Conservation (phyloP, 1,140 invertebrate genomes). For the Nebria ingens region DNA sequence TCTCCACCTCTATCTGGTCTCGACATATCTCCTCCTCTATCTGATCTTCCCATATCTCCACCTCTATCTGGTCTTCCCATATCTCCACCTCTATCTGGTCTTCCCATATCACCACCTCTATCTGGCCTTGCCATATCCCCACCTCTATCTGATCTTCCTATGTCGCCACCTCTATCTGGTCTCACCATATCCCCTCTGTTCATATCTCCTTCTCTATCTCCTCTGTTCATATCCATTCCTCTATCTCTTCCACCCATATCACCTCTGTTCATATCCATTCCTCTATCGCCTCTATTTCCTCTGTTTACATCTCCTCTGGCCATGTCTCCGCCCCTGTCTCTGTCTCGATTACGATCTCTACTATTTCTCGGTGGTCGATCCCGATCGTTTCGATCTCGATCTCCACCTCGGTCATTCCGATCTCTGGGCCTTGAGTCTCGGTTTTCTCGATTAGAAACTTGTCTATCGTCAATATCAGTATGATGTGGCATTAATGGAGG, state of each 20-base stretch:
- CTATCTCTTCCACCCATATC: too few relatives aligned
- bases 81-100: constrained; percentile 20
- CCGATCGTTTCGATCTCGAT: constrained; percentile 17
- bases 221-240: too few relatives aligned
- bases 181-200: constrained; percentile 22
- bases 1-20: constrained; percentile 20
- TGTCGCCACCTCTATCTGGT: constrained; percentile 24
- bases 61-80: constrained; percentile 25
- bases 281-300: constrained; percentile 29
- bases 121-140: constrained; percentile 28
- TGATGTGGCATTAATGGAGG: background rate
- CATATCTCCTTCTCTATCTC: constrained; percentile 29
- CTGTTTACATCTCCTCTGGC: constrained; percentile 19
- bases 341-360: constrained; percentile 16
- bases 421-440: constrained; percentile 22
- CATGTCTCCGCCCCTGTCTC: constrained; percentile 19
- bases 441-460: constrained; percentile 20
- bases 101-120: constrained; percentile 22
- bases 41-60: constrained; percentile 23
- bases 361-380: constrained; percentile 21
- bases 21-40: too few relatives aligned
- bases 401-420: constrained; percentile 29
- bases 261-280: constrained; percentile 19
- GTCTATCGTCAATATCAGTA: constrained; percentile 23
- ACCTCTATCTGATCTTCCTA: constrained; percentile 23